Base-by-base conservation (phyloP, 53 echinoderm and acorn worm species). In the Paelopatides confundens region DNA sequence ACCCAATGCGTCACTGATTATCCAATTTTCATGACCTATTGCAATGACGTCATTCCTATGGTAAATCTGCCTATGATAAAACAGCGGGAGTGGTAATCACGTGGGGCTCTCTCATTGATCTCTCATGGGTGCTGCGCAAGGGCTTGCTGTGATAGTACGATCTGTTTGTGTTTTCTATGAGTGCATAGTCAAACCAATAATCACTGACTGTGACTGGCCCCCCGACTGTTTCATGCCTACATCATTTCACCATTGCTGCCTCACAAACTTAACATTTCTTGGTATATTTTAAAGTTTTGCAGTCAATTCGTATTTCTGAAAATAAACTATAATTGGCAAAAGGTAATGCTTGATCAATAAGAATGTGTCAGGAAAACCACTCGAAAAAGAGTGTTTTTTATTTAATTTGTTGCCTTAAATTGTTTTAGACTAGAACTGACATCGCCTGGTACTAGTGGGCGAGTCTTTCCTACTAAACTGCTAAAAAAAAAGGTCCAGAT, bases 1-100 rank as follows among this genome's bases (percentile, higher is more conserved):
- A 43, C 58, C 39, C 36, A 39, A 70, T 70, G 70, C 38, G 70
- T 70, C 70, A 70, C 39, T 37, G 17, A 70, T 70, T 70, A 70
- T 35, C 38, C 70, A 70, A 70, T 34, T 70, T 37, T 39, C 39
- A 35, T 39, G 36, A 70, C 70, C 38, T 23, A n/a, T 23, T 31
- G 27, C 3, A n/a, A 35, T 70, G 70, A 70, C 70, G 70, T 70
- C 70, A 70, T 39, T 14, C 5, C 7, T 0, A 58, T 58, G 2
- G 0, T 39, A 24, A 70, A 70, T 39, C 70, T 35, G 37, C 36
- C 39, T 70, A 35, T 18, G 21, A 4, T 70, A 35, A 39, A 70
- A 70, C 70, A 70, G 70, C 70, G 70, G 70, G 70, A 37, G 70
- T 37, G 1, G 70, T 18, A 37, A 39, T 70, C 70, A 14, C 24